phyloP scores from a whole-genome alignment of 2,888 invertebrate species.

The Tachina lurida region DNA sequence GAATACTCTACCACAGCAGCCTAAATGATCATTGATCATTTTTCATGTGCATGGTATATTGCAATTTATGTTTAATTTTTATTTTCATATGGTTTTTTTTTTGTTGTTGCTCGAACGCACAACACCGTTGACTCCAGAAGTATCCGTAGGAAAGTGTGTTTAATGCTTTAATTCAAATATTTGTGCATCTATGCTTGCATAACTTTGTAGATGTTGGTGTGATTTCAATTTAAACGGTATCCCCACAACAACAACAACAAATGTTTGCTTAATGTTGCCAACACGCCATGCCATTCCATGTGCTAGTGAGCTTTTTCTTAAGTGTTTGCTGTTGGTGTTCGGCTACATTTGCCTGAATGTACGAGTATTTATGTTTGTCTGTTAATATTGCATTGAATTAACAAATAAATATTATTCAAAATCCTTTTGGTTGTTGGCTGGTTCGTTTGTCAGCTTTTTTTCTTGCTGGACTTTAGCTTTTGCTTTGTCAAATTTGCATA shows the following conservation, averaged over 20 bases:
- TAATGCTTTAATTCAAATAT: not conserved
- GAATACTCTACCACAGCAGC: conserved; percentile 61
- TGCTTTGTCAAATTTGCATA: conserved; percentile 70
- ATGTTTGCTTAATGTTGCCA: conserved; percentile 59
- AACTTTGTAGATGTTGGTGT: not conserved
- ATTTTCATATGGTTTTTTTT: not conserved
- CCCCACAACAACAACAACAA: conserved; percentile 2
- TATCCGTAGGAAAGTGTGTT: not conserved
- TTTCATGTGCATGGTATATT: conserved; percentile 47
- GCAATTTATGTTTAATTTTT: conserved; percentile 53
- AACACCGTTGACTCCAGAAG: not conserved
- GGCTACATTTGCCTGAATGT: not conserved
- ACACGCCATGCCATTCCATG: conserved; percentile 43
- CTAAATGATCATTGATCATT: conserved; percentile 68
- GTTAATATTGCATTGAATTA: conserved; percentile 54
- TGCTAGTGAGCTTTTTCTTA: not conserved
- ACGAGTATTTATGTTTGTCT: conserved; percentile 23
- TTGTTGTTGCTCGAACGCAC: not conserved
- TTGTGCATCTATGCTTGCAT: not conserved
- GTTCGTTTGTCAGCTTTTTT: conserved; percentile 2
- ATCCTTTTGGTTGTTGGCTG: conserved; percentile 54
- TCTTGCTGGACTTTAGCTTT: conserved; percentile 48
- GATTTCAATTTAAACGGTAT: conserved; percentile 48
- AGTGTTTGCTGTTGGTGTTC: conserved; percentile 31
- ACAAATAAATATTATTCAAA: conserved; percentile 65